phyloP scores from a whole-genome alignment of 2,888 invertebrate genomes.

The Alsophila aescularia region DNA sequence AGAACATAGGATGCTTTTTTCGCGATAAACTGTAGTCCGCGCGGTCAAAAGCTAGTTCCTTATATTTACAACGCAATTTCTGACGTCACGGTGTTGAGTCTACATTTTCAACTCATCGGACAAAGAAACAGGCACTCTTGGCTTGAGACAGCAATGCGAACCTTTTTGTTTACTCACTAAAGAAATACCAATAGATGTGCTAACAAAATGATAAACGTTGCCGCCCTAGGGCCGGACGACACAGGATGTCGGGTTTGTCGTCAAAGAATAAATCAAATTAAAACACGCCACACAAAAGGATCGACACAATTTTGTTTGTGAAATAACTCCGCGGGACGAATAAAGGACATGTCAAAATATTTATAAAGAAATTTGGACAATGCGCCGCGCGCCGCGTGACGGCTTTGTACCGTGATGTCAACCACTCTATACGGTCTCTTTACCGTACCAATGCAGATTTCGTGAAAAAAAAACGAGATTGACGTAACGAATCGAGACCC shows the following conservation, averaged over 20 bases:
- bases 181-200: slow-evolving; percentile 69
- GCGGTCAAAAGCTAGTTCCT: too few relatives aligned
- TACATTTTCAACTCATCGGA: slow-evolving; percentile 1
- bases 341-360: slow-evolving; percentile 84
- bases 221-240: slow-evolving; percentile 57
- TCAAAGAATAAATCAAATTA: slow-evolving; percentile 83
- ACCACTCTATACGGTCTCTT: slow-evolving; percentile 58
- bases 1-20: too few relatives aligned
- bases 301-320: slow-evolving; percentile 78
- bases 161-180: slow-evolving; percentile 70
- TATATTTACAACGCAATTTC: slow-evolving; percentile 58
- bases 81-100: slow-evolving; percentile 18
- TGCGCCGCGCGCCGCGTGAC: slow-evolving; percentile 67
- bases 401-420: slow-evolving; percentile 76
- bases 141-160: slow-evolving; percentile 54
- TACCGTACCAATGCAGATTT: slow-evolving; percentile 69
- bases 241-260: slow-evolving; percentile 78
- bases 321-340: slow-evolving; percentile 74
- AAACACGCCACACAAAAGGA: slow-evolving; percentile 75
- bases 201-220: slow-evolving; percentile 78
- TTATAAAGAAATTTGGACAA: slow-evolving; percentile 82
- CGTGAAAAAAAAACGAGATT: slow-evolving; percentile 75
- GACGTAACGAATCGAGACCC: slow-evolving; percentile 80
- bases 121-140: slow-evolving; percentile 51
- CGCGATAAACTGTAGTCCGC: too few relatives aligned